These are phyloP conservation scores for Chaetogeoica ovagalla DNA, from an alignment of 2,888 invertebrate genomes.

Conservation along the genomic window DNA sequence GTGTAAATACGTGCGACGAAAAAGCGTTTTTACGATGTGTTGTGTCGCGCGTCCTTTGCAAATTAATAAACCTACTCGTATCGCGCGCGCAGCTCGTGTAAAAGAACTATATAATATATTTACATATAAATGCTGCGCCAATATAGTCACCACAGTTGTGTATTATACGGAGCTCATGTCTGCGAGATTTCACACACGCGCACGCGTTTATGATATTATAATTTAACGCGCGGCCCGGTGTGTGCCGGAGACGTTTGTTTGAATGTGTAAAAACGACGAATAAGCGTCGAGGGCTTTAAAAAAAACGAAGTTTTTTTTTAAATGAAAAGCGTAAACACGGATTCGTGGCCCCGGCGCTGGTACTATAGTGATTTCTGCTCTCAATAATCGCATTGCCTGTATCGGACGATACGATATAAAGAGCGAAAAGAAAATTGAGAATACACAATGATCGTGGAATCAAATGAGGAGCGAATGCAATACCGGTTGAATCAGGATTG, in stretches of 20 bases:
- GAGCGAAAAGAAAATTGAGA: too few species aligned
- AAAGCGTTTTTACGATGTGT: not conserved
- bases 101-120: slow-evolving; percentile 1
- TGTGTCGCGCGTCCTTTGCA: not conserved
- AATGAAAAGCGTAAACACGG: too few species aligned
- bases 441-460: too few species aligned
- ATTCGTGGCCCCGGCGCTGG: too few species aligned
- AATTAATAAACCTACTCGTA: slow-evolving; percentile 8
- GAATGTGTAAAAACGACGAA: not conserved
- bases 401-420: too few species aligned
- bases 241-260: not conserved
- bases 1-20: not conserved
- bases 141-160: too few species aligned
- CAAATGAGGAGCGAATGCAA: too few species aligned
- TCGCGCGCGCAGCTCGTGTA: not conserved
- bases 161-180: too few species aligned
- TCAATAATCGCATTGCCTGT: too few species aligned
- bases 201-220: not conserved
- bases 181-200: not conserved
- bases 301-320: not conserved
- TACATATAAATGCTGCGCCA: slow-evolving; percentile 4
- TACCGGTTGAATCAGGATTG: too few species aligned
- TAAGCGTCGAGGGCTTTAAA: too few species aligned
- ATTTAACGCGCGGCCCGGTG: not conserved
- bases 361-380: too few species aligned